Evolutionary conservation across 2,888 invertebrate species (phyloP), one percentile per base, ranked within the genome.

Genomic region (Volucella bombylans): DNA sequence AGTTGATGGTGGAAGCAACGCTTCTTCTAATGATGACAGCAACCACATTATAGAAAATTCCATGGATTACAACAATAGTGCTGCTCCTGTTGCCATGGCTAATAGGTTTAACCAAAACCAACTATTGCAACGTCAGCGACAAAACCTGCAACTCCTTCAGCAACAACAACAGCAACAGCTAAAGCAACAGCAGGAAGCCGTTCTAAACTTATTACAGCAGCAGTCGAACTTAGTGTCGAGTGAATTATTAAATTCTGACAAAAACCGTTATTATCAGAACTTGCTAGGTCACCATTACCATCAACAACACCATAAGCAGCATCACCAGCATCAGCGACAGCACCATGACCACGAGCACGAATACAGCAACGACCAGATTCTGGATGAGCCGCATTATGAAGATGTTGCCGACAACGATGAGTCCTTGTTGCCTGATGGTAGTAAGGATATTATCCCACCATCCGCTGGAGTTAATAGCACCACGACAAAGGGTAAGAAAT

Each of bases 171-270:
- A 41, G 43, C 72, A 73, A 8, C 71, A 39, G 49, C 55, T 41
- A 23, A 68, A 72, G 31, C 69, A 74, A 15, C 73, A 71, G 64
- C 87, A 86, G 77, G 87, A 81, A 23, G 82, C 82, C 14, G 65
- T 87, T 65, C 69, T 86, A 74, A 82, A 73, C 67, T 65, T 83
- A 86, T 83, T 87, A 65, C 86, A 87, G 71, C 79, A 86, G 69
- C 87, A 87, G 86, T 87, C 87, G 74, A 87, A 88, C 86, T 86
- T 87, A 18, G 82, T 87, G 64, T 82, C 82, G 59, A 73, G 73
- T 73, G 77, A 72, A 73, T 64, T 81, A 76, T 83, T 79, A 83
- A 83, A 83, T 74, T 80, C 80, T 39, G 43, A 43, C 65, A 62
- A 74, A 45, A 74, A 49, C 52, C 18, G 15, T 43, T 55, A 67